These are phyloP conservation scores for Drosophila bocki DNA, from an alignment of 1,140 invertebrate genomes.

Conservation along the genomic window DNA sequence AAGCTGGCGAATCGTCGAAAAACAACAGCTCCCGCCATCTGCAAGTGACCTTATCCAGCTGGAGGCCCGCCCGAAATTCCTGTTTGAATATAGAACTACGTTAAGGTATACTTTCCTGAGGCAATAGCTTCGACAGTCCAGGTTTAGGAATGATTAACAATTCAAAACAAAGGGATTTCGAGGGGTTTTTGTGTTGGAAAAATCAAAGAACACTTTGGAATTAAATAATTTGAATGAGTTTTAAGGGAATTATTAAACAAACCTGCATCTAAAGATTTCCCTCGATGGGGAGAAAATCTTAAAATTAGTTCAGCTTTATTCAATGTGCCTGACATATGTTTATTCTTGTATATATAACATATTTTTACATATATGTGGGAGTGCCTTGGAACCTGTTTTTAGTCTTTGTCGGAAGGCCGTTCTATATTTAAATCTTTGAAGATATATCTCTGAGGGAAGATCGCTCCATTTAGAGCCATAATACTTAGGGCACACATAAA, in stretches of 20 bases:
- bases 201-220: not conserved
- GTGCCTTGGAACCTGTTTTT: constrained; percentile 64
- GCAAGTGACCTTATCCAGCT: not conserved
- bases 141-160: not conserved
- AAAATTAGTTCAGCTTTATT: constrained; percentile 56
- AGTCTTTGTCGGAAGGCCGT: constrained; percentile 46
- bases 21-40: constrained; percentile 5
- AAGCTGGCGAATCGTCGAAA: not conserved
- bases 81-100: not conserved
- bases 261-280: constrained; percentile 51
- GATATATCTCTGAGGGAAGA: constrained; percentile 8
- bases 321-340: constrained; percentile 37
- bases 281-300: constrained; percentile 16
- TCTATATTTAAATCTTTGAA: constrained; percentile 54
- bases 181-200: not conserved
- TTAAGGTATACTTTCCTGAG: too few species aligned
- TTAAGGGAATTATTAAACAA: not conserved
- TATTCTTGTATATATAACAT: not conserved
- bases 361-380: constrained; percentile 12
- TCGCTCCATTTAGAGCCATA: constrained; percentile 40
- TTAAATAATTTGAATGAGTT: not conserved
- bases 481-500: constrained; percentile 56
- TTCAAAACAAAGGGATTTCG: not conserved
- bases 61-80: not conserved
- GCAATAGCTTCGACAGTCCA: not conserved